Evolutionary conservation across 2,888 invertebrate species (phyloP).

Genomic region (Heliconius charithonia): DNA sequence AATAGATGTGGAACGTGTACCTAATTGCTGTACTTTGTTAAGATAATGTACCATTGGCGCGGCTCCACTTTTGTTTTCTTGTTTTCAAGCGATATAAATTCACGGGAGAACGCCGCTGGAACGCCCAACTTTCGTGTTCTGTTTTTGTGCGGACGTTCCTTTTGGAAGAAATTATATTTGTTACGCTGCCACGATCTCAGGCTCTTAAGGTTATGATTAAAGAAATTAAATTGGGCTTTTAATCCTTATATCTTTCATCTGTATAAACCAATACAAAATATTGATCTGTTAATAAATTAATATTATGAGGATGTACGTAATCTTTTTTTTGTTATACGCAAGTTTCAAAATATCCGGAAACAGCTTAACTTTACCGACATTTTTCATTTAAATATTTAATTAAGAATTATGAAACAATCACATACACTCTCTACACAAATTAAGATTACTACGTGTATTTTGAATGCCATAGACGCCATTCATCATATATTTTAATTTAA

Average conservation of each 20-base stretch:
- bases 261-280: neutral
- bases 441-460: slow-evolving; percentile 8
- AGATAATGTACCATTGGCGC: slow-evolving; percentile 84
- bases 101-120: slow-evolving; percentile 68
- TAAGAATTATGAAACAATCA: neutral
- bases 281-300: no score
- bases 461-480: slow-evolving; percentile 48
- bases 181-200: slow-evolving; percentile 70
- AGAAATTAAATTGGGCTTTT: neutral
- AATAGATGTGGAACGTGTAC: slow-evolving; percentile 82
- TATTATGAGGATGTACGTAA: no score
- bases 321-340: no score
- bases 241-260: neutral
- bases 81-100: slow-evolving; percentile 80
- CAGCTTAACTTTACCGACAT: no score
- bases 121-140: slow-evolving; percentile 78
- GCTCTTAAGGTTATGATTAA: slow-evolving; percentile 56
- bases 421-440: neutral
- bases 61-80: slow-evolving; percentile 83
- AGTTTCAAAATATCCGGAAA: no score
- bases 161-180: slow-evolving; percentile 74
- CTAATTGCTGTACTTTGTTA: slow-evolving; percentile 84
- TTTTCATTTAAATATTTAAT: no score
- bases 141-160: slow-evolving; percentile 78
- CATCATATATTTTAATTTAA: slow-evolving; percentile 61